phyloP scores from a whole-genome alignment of 1,140 invertebrate species.

The Zaprionus lachaisei region DNA sequence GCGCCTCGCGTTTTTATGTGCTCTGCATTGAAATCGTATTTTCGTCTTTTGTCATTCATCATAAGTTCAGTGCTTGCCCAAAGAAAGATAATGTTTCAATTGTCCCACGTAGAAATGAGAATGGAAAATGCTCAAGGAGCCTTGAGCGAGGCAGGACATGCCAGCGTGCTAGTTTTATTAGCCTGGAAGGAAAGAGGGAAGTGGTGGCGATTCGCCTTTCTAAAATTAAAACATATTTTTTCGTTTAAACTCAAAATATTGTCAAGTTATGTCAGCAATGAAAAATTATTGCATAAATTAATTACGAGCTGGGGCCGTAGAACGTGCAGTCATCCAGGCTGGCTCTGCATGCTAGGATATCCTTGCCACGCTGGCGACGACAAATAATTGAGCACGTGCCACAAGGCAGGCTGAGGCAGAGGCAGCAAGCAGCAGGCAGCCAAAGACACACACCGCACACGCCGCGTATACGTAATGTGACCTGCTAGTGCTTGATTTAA shows the following conservation, averaged over 20 bases:
- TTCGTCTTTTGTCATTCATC: conserved; percentile 63
- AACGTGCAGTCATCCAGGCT: conserved; percentile 36
- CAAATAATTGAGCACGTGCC: conserved; percentile 69
- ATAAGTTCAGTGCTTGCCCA: conserved; percentile 40
- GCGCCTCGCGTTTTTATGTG: conserved; percentile 54
- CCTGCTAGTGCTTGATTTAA: conserved; percentile 40
- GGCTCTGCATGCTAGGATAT: conserved; percentile 8
- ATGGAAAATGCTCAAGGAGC: conserved; percentile 17
- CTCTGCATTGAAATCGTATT: conserved; percentile 29
- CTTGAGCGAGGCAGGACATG: conserved; percentile 21
- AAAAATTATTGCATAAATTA: conserved; percentile 83
- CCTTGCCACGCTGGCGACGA: conserved; percentile 32
- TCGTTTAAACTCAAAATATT: conserved; percentile 47
- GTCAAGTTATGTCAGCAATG: conserved; percentile 76
- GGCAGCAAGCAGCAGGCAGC: conserved; percentile 9
- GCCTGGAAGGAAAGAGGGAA: background rate
- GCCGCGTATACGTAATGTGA: conserved; percentile 64
- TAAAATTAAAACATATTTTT: conserved; percentile 71
- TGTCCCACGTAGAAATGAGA: conserved; percentile 41
- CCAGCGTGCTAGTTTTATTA: conserved; percentile 30
- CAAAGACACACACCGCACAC: conserved; percentile 4
- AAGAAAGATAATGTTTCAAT: conserved; percentile 66
- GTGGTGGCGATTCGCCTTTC: conserved; percentile 11
- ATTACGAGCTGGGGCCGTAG: conserved; percentile 52
- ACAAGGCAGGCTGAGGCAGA: conserved; percentile 22